Evolutionary conservation across 1,140 invertebrate genomes (phyloP).

Genomic region (Platyura marginata): DNA sequence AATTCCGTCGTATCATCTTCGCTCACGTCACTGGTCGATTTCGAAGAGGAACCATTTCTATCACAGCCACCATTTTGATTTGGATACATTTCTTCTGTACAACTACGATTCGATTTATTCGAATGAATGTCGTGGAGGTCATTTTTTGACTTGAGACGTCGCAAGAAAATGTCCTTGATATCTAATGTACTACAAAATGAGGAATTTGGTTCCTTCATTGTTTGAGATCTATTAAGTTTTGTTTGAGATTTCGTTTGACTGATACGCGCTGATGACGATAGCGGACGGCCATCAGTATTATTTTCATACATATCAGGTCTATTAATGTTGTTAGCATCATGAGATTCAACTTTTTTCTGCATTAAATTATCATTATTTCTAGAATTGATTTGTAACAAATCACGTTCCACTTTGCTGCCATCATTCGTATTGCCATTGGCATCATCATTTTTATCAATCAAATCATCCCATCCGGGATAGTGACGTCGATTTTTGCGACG

Average conservation of each 20-base stretch:
- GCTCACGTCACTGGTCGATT: no score
- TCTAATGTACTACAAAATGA: not conserved
- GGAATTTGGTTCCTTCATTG: not conserved
- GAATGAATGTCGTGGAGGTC: not conserved
- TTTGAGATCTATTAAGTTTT: conserved; percentile 3
- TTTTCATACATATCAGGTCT: no score
- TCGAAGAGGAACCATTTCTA: no score
- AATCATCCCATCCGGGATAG: conserved; percentile 31
- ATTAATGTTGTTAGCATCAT: no score
- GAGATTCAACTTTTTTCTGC: no score
- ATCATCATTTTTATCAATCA: conserved; percentile 6
- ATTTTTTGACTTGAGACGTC: not conserved
- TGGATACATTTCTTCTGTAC: not conserved
- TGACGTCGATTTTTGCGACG: conserved; percentile 29
- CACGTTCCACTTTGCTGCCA: not conserved
- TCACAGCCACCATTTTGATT: not conserved
- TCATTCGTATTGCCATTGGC: not conserved
- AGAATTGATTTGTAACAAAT: not conserved
- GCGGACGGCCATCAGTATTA: no score
- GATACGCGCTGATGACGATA: not conserved
- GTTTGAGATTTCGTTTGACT: not conserved
- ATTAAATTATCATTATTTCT: not conserved
- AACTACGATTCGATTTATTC: no score
- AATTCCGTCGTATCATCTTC: no score
- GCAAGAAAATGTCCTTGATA: not conserved